A percentile compares a stretch with the other conserved stretches of the same genome.
phyloP scores from a whole-genome alignment of 2,888 invertebrate species.

The Heliconius ismenius region DNA sequence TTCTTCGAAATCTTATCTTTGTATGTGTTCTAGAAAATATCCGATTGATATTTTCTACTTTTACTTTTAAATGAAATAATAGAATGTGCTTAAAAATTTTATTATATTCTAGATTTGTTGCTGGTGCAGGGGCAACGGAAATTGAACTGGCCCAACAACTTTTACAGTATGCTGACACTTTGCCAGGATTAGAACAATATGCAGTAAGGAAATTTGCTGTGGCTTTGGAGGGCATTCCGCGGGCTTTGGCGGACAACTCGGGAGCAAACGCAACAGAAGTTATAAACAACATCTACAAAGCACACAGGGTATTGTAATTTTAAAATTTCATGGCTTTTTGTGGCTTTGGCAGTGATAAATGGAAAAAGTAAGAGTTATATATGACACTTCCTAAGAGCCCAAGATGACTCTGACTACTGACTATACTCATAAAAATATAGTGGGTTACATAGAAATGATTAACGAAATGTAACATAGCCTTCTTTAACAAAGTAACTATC shows the following conservation, averaged over 20 bases:
- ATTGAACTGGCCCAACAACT: slow-evolving; percentile 95
- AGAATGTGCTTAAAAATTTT: not conserved
- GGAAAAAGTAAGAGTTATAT: too few species aligned
- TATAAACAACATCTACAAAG: slow-evolving; percentile 93
- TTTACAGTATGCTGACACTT: slow-evolving; percentile 92
- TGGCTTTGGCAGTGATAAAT: too few species aligned
- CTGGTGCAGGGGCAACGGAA: slow-evolving; percentile 98
- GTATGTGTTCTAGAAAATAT: too few species aligned
- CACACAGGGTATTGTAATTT: slow-evolving; percentile 87
- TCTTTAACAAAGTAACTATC: not conserved
- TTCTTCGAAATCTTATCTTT: too few species aligned
- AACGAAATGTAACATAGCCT: not conserved
- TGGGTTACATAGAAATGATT: not conserved
- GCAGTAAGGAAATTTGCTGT: slow-evolving; percentile 95
- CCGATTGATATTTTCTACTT: too few species aligned
- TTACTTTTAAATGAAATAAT: too few species aligned
- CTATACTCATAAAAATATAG: not conserved
- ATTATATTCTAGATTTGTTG: slow-evolving; percentile 82
- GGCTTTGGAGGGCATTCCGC: slow-evolving; percentile 94
- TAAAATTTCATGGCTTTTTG: not conserved
- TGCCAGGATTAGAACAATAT: slow-evolving; percentile 98
- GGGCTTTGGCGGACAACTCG: slow-evolving; percentile 96
- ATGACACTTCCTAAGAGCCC: not conserved
- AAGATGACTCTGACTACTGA: not conserved
- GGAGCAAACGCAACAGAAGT: slow-evolving; percentile 94